phyloP scores from a whole-genome alignment of 1,140 invertebrate species.

The Drosophila subobscura region DNA sequence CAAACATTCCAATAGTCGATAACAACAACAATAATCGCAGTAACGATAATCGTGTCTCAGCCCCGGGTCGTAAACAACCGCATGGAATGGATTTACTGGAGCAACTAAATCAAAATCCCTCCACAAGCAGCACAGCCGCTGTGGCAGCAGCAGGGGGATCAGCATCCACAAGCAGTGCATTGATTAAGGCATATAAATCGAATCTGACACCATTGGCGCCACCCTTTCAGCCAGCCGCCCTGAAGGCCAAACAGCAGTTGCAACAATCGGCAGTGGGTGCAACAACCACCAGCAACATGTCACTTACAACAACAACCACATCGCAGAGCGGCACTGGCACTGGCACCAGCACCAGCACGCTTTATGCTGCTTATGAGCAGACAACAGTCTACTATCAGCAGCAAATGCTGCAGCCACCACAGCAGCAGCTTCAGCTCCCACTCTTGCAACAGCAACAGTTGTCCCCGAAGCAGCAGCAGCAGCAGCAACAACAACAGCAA shows the following conservation, averaged over 20 bases:
- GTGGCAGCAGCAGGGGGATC: conserved; percentile 9
- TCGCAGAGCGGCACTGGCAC: conserved; percentile 12
- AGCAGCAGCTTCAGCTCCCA: conserved; percentile 25
- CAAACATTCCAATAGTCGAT: conserved; percentile 33
- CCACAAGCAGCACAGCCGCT: conserved; percentile 21
- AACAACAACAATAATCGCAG: conserved; percentile 68
- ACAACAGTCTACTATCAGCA: conserved; percentile 77
- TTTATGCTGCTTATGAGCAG: conserved; percentile 67
- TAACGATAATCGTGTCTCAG: conserved; percentile 2
- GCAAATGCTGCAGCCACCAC: conserved; percentile 49
- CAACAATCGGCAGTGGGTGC: conserved; percentile 27
- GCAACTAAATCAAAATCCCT: conserved; percentile 39
- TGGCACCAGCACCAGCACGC: conserved; percentile 5
- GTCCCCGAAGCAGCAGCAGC: conserved; percentile 35
- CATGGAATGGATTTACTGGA: conserved; percentile 14
- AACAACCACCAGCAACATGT: conserved; percentile 33
- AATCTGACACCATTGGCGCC: conserved; percentile 77
- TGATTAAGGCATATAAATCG: conserved; percentile 76
- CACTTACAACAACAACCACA: conserved; percentile 33
- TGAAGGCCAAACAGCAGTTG: conserved; percentile 46
- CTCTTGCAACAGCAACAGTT: conserved; percentile 36
- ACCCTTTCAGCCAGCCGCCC: conserved; percentile 71
- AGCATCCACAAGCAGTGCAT: conserved; percentile 42
- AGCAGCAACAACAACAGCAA: conserved; percentile 46
- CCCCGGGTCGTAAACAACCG: not conserved